Evolutionary conservation across 1,140 invertebrate genomes (phyloP).

Genomic region (Lepidurus apus): DNA sequence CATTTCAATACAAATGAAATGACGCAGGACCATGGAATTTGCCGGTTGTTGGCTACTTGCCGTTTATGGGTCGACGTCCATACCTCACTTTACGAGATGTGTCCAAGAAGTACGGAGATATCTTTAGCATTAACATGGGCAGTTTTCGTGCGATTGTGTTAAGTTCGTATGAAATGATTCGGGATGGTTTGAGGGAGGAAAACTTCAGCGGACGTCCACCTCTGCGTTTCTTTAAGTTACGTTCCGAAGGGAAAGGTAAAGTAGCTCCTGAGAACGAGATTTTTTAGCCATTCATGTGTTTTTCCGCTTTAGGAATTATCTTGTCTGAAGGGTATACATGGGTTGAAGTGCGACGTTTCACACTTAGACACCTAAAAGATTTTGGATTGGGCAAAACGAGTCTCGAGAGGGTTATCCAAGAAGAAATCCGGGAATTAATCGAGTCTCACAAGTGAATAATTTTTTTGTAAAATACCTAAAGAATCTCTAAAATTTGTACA

Average conservation of each 20-base stretch:
- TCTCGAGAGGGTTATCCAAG: slow-evolving; percentile 35
- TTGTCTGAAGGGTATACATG: slow-evolving; percentile 33
- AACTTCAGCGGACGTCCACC: slow-evolving; percentile 35
- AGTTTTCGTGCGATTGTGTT: slow-evolving; percentile 34
- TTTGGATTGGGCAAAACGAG: slow-evolving; percentile 37
- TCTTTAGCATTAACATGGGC: slow-evolving; percentile 34
- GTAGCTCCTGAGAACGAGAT: background rate
- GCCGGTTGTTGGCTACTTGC: slow-evolving; percentile 36
- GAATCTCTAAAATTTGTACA: too few relatives aligned
- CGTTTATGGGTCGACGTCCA: slow-evolving; percentile 28
- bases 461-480: background rate
- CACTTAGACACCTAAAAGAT: slow-evolving; percentile 35
- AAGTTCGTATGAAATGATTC: slow-evolving; percentile 32
- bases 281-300: background rate
- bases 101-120: slow-evolving; percentile 33
- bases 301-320: slow-evolving; percentile 33
- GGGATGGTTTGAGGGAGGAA: slow-evolving; percentile 35
- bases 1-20: background rate
- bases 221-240: slow-evolving; percentile 29
- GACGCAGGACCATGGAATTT: slow-evolving; percentile 34
- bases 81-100: slow-evolving; percentile 32
- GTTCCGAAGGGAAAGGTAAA: slow-evolving; percentile 22
- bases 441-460: slow-evolving; percentile 28
- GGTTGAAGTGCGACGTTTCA: slow-evolving; percentile 36
- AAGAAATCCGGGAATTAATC: slow-evolving; percentile 36